Base-by-base conservation (phyloP, 1,140 invertebrate genomes). In the Pogonomyrmex barbatus region DNA sequence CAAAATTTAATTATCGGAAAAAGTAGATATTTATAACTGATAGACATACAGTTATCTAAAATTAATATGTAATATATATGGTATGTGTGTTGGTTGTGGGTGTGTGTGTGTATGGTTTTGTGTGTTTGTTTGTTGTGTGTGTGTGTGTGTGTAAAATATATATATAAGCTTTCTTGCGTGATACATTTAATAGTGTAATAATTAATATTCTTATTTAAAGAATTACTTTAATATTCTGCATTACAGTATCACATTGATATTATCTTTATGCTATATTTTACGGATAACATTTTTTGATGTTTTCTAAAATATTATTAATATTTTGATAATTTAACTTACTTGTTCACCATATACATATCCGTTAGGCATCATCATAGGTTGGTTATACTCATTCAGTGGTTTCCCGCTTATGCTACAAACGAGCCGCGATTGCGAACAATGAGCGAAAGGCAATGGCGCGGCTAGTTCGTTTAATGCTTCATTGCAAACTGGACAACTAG, bases 321-420 rank as follows among this genome's bases (percentile, higher is more conserved):
- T 65, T 8, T 56, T 33, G 45, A 68, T 14, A 30, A 50, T 67
- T 71, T 88, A 10, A 77, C 93, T 95, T 94, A 98, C 98, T 96
- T 98, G 97, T 95, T 98, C 98, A n/a, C 99, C 99, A 95, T 99
- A 99, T 70, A 99, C 98, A 95, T 98, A 98, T 78, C 99, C 99
- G 96, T 99, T 99, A 58, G 99, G 99, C 94, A 99, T 96, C 97
- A 99, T 99, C 97, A 99, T 98, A 0, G 99, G 99, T 88, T 98
- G 98, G 95, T 99, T 99, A 94, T 99, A 97, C 95, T 99, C 99
- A 95, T 99, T 99, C 65, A 99, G 95, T n/a, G 98, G 97, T 89
- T 98, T 96, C 6, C 98, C 98, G 71, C 98, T 98, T 86, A 99
- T 98, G 89, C 97, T 97, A 93, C 98, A 99, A 88, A 99, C 98